These are phyloP conservation scores for Sphyrna mokarran DNA, from an alignment of 2,113 vertebrate genomes.

Conservation along the genomic window DNA sequence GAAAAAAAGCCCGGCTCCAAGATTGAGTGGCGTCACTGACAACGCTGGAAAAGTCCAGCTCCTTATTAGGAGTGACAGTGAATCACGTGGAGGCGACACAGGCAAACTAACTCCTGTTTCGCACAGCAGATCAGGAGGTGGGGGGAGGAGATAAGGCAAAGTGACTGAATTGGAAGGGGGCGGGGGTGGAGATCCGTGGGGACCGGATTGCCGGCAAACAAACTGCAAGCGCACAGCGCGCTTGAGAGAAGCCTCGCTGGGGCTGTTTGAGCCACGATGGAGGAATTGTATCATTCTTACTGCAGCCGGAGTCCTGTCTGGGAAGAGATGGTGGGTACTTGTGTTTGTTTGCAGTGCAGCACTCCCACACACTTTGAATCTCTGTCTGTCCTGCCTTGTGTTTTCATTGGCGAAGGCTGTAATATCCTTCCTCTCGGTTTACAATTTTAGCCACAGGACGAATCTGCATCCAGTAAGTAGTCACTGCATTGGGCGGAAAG, in stretches of 20 bases:
- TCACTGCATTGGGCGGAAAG: not conserved
- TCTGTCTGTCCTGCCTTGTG: not conserved
- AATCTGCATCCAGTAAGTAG: not conserved
- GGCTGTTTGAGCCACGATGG: not conserved
- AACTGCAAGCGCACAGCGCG: not conserved
- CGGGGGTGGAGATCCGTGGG: not conserved
- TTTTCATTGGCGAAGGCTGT: not conserved
- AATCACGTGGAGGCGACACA: conserved; percentile 25
- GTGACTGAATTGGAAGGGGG: not conserved
- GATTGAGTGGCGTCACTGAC: not conserved
- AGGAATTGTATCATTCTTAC: conserved; percentile 12
- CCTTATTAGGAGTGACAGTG: conserved; percentile 20
- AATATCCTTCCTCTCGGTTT: not conserved
- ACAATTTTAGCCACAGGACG: not conserved
- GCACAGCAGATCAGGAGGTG: not conserved
- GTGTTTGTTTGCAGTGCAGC: not conserved
- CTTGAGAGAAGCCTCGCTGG: not conserved
- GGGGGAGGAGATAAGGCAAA: not conserved
- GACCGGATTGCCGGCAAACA: not conserved
- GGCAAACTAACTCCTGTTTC: not conserved
- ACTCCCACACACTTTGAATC: not conserved
- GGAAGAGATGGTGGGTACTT: conserved; percentile 27
- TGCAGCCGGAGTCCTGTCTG: conserved; percentile 28
- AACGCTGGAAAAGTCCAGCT: not conserved
- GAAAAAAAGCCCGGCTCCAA: not conserved